Base-by-base conservation (phyloP, 2,797 vertebrate genomes). In the Enteromius anoplus region DNA sequence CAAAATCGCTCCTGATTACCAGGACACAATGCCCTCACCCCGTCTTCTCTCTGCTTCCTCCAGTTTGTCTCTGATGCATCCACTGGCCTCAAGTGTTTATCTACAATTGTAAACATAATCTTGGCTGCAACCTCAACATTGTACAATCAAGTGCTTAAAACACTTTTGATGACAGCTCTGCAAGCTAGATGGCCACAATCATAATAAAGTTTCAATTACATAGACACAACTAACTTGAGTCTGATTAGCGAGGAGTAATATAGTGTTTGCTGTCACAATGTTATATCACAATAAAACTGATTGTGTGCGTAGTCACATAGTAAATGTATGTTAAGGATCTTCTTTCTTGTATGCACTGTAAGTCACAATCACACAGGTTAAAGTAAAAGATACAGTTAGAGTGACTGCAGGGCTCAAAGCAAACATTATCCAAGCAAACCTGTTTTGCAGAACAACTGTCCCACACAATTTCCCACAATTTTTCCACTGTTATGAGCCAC, bases 1-100 rank as follows among this genome's bases (percentile, higher is more conserved):
- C 32, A 69, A 85, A 79, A 83, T 80, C 70, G 42, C 80, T 88
- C 66, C 65, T 69, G 80, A 85, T 86, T 80, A 85, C 60, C 79
- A 83, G 66, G 77, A 86, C 80, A 85, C 77, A 73, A 70, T 71
- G 83, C 76, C 73, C 62, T 69, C 51, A n/a, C 42, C 68, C 83
- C 62, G 55, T 69, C 70, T 65, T 34, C 58, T 12, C 26, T 66
- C 72, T 37, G 10, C 15, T 0, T 76, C 21, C 70, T 75, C 34
- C 72, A 64, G 37, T 51, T 49, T 62, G 65, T 34, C 37, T 47
- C 26, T 12, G 45, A 45, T 26, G 47, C 71, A 70, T 47, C 64
- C 51, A 69, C 51, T 64, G 47, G 69, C 73, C 42, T 69, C 47
- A 60, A 65, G 47, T 53, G 6, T 80, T 34, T 76, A 51, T 78